These are phyloP conservation scores for Sardina pilchardus DNA, from an alignment of 2,113 vertebrate genomes.

Conservation along the genomic window DNA sequence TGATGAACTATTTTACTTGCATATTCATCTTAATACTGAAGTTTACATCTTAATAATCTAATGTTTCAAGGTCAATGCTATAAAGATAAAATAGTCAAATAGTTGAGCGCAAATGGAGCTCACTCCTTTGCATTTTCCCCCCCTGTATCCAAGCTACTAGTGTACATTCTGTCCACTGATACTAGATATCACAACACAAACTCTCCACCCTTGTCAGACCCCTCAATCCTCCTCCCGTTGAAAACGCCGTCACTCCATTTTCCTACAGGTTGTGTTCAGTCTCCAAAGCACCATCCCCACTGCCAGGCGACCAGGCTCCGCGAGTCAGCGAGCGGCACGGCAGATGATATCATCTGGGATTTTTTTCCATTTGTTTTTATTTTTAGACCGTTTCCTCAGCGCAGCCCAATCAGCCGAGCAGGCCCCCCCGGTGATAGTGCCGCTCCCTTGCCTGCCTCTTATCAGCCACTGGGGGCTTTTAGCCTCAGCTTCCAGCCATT, in stretches of 20 bases:
- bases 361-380: slow-evolving; percentile 66
- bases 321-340: slow-evolving; percentile 52
- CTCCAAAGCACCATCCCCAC: background rate
- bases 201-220: background rate
- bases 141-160: background rate
- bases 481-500: slow-evolving; percentile 66
- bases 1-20: background rate
- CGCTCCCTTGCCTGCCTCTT: slow-evolving; percentile 58
- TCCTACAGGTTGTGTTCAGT: background rate
- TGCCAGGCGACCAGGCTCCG: background rate
- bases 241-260: background rate
- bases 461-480: slow-evolving; percentile 70
- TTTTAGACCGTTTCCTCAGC: slow-evolving; percentile 72
- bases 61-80: background rate
- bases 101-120: background rate
- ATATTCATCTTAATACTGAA: background rate
- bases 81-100: background rate
- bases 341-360: slow-evolving; percentile 61
- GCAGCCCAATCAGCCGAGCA: slow-evolving; percentile 62
- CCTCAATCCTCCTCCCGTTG: background rate
- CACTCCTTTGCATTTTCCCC: background rate
- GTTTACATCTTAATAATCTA: background rate
- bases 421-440: slow-evolving; percentile 54
- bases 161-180: background rate
- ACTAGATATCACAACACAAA: background rate